A percentile compares a stretch with the other conserved stretches of the same genome.
phyloP scores from a whole-genome alignment of 2,888 invertebrate genomes.

The Agrotis puta region DNA sequence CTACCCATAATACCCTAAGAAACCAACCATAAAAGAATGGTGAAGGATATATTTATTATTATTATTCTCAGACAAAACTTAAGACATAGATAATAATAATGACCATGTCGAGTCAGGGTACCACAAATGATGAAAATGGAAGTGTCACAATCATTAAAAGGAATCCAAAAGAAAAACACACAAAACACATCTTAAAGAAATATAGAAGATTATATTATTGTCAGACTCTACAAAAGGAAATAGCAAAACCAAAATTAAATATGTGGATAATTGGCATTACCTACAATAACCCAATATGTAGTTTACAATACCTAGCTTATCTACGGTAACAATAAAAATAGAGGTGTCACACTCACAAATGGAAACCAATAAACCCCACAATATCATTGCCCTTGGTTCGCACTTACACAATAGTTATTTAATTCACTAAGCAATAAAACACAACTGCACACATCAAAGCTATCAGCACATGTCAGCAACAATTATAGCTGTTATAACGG shows the following conservation, averaged over 20 bases:
- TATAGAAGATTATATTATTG: too few relatives aligned
- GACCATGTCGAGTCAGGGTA: too few relatives aligned
- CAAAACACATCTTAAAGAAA: too few relatives aligned
- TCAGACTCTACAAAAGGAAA: too few relatives aligned
- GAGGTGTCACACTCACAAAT: constrained; percentile 3
- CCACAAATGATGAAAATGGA: too few relatives aligned
- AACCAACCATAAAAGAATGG: neutral
- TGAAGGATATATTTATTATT: too few relatives aligned
- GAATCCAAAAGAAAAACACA: too few relatives aligned
- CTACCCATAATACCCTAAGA: neutral
- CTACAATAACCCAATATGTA: neutral
- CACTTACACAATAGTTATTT: constrained; percentile 32
- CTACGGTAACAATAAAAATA: neutral
- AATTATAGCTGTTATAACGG: constrained; percentile 58
- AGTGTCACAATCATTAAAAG: too few relatives aligned
- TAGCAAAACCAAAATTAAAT: neutral
- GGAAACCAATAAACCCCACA: constrained; percentile 4
- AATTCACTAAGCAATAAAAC: constrained; percentile 28
- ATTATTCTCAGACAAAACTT: too few relatives aligned
- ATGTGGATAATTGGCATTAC: neutral
- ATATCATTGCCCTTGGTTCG: constrained; percentile 19
- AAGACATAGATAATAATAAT: too few relatives aligned
- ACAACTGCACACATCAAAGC: constrained; percentile 35
- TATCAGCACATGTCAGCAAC: constrained; percentile 58
- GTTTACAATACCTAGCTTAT: neutral